Evolutionary conservation across 1,140 invertebrate genomes (phyloP), one percentile per base, ranked within the genome.

Genomic region (Hyposmocoma kahamanoa): DNA sequence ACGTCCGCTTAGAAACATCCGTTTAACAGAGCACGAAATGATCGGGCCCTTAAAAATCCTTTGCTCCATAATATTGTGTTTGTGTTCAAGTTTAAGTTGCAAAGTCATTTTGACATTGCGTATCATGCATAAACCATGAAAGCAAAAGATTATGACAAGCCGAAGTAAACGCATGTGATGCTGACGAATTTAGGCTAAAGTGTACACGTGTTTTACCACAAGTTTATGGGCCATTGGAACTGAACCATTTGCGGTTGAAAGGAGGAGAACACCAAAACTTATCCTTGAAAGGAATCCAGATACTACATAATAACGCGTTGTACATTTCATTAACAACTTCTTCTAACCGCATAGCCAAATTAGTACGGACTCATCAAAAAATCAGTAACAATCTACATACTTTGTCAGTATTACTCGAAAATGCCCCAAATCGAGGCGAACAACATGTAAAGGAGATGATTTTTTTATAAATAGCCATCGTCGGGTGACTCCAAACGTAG

Each of bases 361-460:
- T n/a, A n/a, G n/a, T n/a, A n/a, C n/a, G n/a, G n/a, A n/a, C n/a
- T n/a, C n/a, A n/a, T 36, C 18, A 36, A 36, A 34, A 34, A 36
- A n/a, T 17, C 32, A 36, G 15, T 6, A 17, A 2, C 32, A 36
- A 36, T 36, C 15, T 36, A 17, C 32, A 36, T 36, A 15, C 11
- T 6, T 6, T 26, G 24, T 5, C 24, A 11, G 5, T 26, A 26
- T 36, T 13, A 10, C 13, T 8, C 32, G 32, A 15, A n/a, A 17
- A 17, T 36, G 32, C 32, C 8, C n/a, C n/a, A 56, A 53, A 63
- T 53, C 50, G 39, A 50, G n/a, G 47, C 43, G 42, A 53, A 54
- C 56, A 69, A 69, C n/a, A 65, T 59, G 50, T 60, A 62, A 63
- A 53, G 60, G 61, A 67, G 55, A 71, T 71, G 68, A 70, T 59